Evolutionary conservation across 2,113 vertebrate species (phyloP).

Genomic region (Podarcis muralis): DNA sequence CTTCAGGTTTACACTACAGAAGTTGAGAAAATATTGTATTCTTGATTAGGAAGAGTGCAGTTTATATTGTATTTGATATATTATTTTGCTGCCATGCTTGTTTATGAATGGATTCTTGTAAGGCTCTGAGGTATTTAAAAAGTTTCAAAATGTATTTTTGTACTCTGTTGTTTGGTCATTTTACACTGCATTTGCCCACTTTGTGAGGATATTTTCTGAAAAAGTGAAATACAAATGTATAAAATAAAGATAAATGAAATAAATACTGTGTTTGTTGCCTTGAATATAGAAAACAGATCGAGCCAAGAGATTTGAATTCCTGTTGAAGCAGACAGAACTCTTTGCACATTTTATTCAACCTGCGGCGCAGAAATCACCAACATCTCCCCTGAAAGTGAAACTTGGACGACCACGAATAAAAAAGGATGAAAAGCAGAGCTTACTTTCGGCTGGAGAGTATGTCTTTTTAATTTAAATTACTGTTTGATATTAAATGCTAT

Average conservation of each 20-base stretch:
- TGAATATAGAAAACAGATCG: constrained; percentile 84
- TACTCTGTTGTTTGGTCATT: neutral
- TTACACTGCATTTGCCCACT: neutral
- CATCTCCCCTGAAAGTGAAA: constrained; percentile 86
- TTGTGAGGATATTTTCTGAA: neutral
- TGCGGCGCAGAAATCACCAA: constrained; percentile 87
- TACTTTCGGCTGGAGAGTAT: constrained; percentile 88
- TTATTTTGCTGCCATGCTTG: no score
- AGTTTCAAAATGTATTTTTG: neutral
- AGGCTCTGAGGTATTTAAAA: neutral
- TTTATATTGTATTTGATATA: neutral
- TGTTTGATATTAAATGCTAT: neutral
- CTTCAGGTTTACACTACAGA: neutral
- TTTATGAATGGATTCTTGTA: no score
- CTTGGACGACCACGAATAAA: constrained; percentile 82
- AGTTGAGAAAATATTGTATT: neutral
- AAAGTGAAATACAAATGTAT: neutral
- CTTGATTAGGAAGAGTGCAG: neutral
- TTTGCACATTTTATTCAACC: constrained; percentile 93
- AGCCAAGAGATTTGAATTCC: constrained; percentile 89
- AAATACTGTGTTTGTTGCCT: constrained; percentile 15
- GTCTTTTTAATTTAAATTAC: constrained; percentile 46
- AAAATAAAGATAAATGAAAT: neutral
- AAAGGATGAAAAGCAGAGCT: constrained; percentile 87
- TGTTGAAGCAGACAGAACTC: constrained; percentile 90